Percentiles rank a stretch among this genome's conserved stretches.
These are phyloP conservation scores for Romanogobio albipinnatus DNA, from an alignment of 2,113 vertebrate species.

Conservation along the genomic window DNA sequence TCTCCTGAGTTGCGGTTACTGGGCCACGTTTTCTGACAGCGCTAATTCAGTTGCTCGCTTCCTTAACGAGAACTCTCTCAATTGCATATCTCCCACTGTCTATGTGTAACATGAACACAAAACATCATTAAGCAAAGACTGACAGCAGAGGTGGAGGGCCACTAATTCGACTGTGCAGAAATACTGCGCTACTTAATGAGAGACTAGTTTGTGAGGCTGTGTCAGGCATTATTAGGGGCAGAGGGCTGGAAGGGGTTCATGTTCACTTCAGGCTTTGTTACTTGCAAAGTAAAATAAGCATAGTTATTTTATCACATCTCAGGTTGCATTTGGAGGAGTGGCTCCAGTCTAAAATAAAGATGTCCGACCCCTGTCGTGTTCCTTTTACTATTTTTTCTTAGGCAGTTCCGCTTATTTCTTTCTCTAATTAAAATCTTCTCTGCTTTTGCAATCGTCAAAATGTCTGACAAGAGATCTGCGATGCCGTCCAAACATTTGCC, in stretches of 20 bases:
- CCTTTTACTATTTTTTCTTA: neutral
- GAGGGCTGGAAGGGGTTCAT: slow-evolving; percentile 9
- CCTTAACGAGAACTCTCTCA: slow-evolving; percentile 32
- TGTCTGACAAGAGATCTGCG: neutral
- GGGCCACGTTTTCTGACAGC: slow-evolving; percentile 27
- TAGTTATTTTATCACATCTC: slow-evolving; percentile 27
- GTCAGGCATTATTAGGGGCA: slow-evolving; percentile 51
- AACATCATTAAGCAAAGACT: slow-evolving; percentile 52
- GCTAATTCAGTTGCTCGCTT: slow-evolving; percentile 56
- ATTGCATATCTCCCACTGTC: slow-evolving; percentile 29
- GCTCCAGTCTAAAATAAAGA: slow-evolving; percentile 8
- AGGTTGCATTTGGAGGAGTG: neutral
- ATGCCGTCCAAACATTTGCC: neutral
- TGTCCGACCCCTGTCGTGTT: slow-evolving; percentile 2
- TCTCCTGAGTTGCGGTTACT: slow-evolving; percentile 37
- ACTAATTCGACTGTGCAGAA: slow-evolving; percentile 49
- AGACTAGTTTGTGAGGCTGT: slow-evolving; percentile 40
- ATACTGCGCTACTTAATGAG: slow-evolving; percentile 51
- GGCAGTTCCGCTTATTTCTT: neutral
- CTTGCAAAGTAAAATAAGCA: slow-evolving; percentile 33
- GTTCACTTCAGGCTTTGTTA: slow-evolving; percentile 32
- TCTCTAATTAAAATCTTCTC: slow-evolving; percentile 28
- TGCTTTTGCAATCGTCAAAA: slow-evolving; percentile 10
- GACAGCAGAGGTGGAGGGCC: slow-evolving; percentile 45
- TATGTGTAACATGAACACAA: slow-evolving; percentile 45